A percentile compares a stretch with the other conserved stretches of the same genome.
Conservation (phyloP, 2,888 invertebrate species). For the Tiphia femorata region DNA sequence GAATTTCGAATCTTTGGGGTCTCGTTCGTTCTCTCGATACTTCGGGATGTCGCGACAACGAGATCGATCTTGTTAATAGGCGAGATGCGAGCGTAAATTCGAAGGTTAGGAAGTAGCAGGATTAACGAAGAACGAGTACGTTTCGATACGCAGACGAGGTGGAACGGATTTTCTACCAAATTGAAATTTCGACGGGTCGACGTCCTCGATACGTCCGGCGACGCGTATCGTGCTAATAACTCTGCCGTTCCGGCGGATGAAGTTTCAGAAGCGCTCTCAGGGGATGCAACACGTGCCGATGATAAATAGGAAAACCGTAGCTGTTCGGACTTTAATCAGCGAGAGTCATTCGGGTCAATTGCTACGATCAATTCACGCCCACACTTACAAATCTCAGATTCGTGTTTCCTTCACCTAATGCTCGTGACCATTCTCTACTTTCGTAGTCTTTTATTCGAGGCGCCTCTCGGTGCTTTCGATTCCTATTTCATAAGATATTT, state of each 20-base stretch:
- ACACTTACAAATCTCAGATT: slow-evolving; percentile 2
- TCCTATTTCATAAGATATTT: too few species aligned
- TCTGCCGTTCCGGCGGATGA: background rate
- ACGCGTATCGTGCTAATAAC: background rate
- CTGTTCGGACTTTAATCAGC: slow-evolving; percentile 40
- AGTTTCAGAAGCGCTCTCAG: background rate
- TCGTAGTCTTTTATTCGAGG: too few species aligned
- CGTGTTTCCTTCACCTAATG: slow-evolving; percentile 1
- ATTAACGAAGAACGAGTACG: too few species aligned
- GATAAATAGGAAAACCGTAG: slow-evolving; percentile 40
- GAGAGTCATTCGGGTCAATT: slow-evolving; percentile 38
- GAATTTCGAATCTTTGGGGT: slow-evolving; percentile 15
- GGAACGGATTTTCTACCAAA: too few species aligned
- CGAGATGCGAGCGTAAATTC: slow-evolving; percentile 16
- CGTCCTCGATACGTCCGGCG: background rate
- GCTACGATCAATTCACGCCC: slow-evolving; percentile 31
- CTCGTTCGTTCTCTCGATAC: background rate
- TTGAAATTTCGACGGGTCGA: slow-evolving; percentile 16
- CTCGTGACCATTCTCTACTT: too few species aligned
- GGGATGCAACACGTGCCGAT: slow-evolving; percentile 34
- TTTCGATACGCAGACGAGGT: too few species aligned
- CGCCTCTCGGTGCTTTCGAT: too few species aligned
- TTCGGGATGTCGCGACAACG: slow-evolving; percentile 6
- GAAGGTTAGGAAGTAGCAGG: slow-evolving; percentile 43
- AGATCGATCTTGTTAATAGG: slow-evolving; percentile 44